Conservation (phyloP, 2,888 invertebrate species). For the Axea sp. region DNA sequence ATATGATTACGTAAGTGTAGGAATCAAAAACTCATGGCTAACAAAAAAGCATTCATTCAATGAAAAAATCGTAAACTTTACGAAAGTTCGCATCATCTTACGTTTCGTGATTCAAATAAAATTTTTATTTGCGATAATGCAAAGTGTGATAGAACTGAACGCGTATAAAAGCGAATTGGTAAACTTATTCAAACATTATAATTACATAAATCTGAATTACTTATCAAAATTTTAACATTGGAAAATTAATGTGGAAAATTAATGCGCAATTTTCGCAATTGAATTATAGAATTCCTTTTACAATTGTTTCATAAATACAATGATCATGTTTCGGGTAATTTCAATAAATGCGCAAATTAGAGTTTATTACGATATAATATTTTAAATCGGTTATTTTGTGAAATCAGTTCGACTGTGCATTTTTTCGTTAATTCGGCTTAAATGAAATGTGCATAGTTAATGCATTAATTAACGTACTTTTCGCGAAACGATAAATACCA, state of each 20-base stretch:
- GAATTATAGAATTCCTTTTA: constrained; percentile 53
- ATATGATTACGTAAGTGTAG: constrained; percentile 23
- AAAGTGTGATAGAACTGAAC: too few species aligned
- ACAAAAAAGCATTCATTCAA: constrained; percentile 16
- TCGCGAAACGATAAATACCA: constrained; percentile 31
- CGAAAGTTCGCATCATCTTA: too few species aligned
- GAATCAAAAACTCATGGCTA: neutral
- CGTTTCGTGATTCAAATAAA: too few species aligned
- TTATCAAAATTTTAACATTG: neutral
- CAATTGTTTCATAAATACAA: constrained; percentile 43
- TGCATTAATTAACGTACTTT: constrained; percentile 46
- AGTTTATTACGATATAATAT: constrained; percentile 56
- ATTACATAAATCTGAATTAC: constrained; percentile 2
- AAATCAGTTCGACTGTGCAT: constrained; percentile 35
- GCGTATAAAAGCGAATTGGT: too few species aligned
- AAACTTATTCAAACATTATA: too few species aligned
- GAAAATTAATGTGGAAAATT: too few species aligned
- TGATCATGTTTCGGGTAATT: constrained; percentile 44
- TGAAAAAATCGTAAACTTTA: too few species aligned
- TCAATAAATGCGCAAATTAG: constrained; percentile 45
- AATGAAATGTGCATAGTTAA: constrained; percentile 39
- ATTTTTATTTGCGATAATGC: too few species aligned
- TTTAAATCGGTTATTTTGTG: constrained; percentile 34
- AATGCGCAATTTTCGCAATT: constrained; percentile 25
- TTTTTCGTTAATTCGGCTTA: constrained; percentile 25